These are phyloP conservation scores for Psephotus haematonotus DNA, from an alignment of 2,113 vertebrate species.

Conservation along the genomic window DNA sequence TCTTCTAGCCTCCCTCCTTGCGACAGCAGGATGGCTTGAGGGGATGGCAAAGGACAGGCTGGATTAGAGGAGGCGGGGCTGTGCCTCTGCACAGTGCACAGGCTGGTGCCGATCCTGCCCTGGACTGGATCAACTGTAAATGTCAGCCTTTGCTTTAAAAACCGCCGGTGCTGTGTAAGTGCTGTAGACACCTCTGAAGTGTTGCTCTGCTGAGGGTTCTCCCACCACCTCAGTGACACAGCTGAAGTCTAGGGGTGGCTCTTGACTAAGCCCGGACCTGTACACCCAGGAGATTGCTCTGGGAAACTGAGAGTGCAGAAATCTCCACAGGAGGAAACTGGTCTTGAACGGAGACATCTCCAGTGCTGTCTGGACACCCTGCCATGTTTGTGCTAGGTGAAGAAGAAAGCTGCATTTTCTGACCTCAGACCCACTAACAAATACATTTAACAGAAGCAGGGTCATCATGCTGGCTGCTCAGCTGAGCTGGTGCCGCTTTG, in stretches of 20 bases:
- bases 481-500: neutral
- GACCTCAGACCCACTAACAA: neutral
- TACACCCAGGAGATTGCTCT: rapidly evolving
- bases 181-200: neutral
- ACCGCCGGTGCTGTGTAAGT: neutral
- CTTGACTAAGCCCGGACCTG: rapidly evolving
- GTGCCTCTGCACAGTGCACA: neutral
- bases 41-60: neutral
- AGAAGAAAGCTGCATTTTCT: neutral
- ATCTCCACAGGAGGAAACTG: neutral
- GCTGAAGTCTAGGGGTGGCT: neutral
- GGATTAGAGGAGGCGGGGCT: neutral
- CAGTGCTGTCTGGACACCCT: neutral
- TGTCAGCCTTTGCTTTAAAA: neutral
- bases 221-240: neutral
- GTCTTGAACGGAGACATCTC: neutral
- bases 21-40: neutral
- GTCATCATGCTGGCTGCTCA: neutral
- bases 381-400: neutral
- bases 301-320: rapidly evolving
- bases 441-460: neutral
- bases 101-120: neutral
- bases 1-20: rapidly evolving
- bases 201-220: neutral
- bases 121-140: neutral